phyloP scores from a whole-genome alignment of 2,888 invertebrate genomes.

The Cynaeus angustus region DNA sequence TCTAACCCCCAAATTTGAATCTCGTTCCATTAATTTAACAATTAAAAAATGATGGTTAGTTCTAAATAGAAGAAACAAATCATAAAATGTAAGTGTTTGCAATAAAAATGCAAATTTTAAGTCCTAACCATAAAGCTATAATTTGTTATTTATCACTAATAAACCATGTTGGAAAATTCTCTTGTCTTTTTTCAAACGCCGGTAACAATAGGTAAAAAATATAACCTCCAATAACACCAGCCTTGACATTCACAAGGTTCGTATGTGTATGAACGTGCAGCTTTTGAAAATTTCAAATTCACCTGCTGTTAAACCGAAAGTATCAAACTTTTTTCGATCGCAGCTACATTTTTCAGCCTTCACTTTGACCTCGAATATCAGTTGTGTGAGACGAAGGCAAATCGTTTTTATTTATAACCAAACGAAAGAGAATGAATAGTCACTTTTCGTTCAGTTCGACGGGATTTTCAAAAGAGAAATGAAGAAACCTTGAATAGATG shows the following conservation, averaged over 20 bases:
- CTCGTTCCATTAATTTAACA: no score
- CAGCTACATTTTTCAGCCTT: slow-evolving; percentile 38
- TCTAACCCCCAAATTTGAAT: no score
- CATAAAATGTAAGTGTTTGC: slow-evolving; percentile 14
- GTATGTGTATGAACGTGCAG: slow-evolving; percentile 5
- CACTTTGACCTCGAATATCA: slow-evolving; percentile 48
- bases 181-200: slow-evolving; percentile 1
- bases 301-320: slow-evolving; percentile 29
- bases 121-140: slow-evolving; percentile 18
- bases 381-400: slow-evolving; percentile 38
- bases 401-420: slow-evolving; percentile 42
- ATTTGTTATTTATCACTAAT: slow-evolving; percentile 25
- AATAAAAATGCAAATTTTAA: slow-evolving; percentile 22
- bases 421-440: slow-evolving; percentile 47
- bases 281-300: slow-evolving; percentile 38
- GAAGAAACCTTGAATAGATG: slow-evolving; percentile 29
- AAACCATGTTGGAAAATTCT: slow-evolving; percentile 29
- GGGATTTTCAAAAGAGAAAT: slow-evolving; percentile 27
- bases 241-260: slow-evolving; percentile 42
- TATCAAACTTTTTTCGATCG: slow-evolving; percentile 22
- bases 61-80: slow-evolving; percentile 3
- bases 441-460: slow-evolving; percentile 19
- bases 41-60: slow-evolving; percentile 1
- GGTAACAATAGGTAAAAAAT: slow-evolving; percentile 16
- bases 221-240: neutral